Evolutionary conservation across 1,140 invertebrate species (phyloP).

Genomic region (Archivesica marissinica): DNA sequence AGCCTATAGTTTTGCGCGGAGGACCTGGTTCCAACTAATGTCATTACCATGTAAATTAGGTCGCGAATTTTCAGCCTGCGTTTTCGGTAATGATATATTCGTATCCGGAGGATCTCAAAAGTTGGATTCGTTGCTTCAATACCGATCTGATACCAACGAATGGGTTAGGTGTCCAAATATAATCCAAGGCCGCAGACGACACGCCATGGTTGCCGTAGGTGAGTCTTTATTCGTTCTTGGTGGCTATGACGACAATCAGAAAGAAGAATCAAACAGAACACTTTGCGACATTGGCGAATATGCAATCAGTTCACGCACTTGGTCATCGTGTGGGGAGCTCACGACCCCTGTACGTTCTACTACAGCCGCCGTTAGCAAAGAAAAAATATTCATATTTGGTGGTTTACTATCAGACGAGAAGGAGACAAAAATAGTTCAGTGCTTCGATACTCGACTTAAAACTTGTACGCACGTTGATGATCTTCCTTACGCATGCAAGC

Average conservation of each 20-base stretch:
- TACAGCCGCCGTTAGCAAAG: constrained; percentile 72
- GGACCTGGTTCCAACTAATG: constrained; percentile 73
- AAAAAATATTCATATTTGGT: constrained; percentile 74
- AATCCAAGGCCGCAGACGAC: constrained; percentile 69
- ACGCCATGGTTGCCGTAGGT: constrained; percentile 73
- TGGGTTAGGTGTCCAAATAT: constrained; percentile 71
- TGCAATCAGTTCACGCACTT: constrained; percentile 65
- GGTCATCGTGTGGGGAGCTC: constrained; percentile 66
- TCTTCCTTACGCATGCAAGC: constrained; percentile 69
- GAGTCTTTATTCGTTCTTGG: constrained; percentile 71
- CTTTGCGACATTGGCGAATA: constrained; percentile 69
- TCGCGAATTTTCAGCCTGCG: constrained; percentile 73
- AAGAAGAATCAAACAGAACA: constrained; percentile 66
- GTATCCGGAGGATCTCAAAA: constrained; percentile 76
- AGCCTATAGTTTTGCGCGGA: constrained; percentile 72
- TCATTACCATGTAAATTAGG: constrained; percentile 72
- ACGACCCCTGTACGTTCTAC: constrained; percentile 68
- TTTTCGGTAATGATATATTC: constrained; percentile 76
- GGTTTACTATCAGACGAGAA: constrained; percentile 70
- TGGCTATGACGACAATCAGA: constrained; percentile 73
- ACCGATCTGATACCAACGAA: constrained; percentile 74
- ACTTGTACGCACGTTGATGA: constrained; percentile 58
- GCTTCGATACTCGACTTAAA: constrained; percentile 69
- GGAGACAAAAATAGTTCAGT: constrained; percentile 72
- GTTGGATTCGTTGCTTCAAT: constrained; percentile 71